These are phyloP conservation scores for Dreissena polymorpha DNA, from an alignment of 1,140 invertebrate genomes.

Conservation along the genomic window DNA sequence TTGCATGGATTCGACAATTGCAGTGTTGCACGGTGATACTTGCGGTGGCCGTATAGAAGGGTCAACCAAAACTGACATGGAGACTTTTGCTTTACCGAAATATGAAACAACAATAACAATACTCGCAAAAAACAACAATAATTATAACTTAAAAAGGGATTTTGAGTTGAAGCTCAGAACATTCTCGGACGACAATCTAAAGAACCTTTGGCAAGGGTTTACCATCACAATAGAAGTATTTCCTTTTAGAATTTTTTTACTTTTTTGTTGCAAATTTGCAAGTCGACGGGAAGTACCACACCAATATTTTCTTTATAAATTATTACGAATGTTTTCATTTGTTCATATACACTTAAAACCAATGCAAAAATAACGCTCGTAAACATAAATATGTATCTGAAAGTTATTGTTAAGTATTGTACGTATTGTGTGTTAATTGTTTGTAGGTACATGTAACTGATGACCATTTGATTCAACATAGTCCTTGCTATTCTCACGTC, in stretches of 20 bases:
- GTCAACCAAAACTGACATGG: background rate
- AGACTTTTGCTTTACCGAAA: background rate
- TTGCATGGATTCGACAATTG: constrained; percentile 21
- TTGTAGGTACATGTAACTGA: constrained; percentile 23
- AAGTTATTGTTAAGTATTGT: background rate
- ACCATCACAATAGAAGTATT: background rate
- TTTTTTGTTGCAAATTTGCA: background rate
- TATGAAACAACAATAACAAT: constrained; percentile 12
- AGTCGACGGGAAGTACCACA: background rate
- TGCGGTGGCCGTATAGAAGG: constrained; percentile 26
- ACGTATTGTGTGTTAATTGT: background rate
- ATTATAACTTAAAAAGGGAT: background rate
- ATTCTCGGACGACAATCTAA: background rate
- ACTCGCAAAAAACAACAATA: constrained; percentile 19
- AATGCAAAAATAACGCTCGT: background rate
- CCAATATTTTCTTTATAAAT: background rate
- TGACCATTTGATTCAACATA: background rate
- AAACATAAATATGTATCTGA: background rate
- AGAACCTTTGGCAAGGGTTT: background rate
- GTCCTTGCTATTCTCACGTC: constrained; percentile 24
- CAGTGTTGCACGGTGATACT: constrained; percentile 11
- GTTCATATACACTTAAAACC: background rate
- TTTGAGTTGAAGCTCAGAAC: constrained; percentile 4
- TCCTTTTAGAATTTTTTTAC: background rate
- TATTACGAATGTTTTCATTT: background rate